Percentiles rank a stretch among this genome's conserved stretches.
These are phyloP conservation scores for Willisornis vidua DNA, from an alignment of 2,113 vertebrate species.

Conservation along the genomic window DNA sequence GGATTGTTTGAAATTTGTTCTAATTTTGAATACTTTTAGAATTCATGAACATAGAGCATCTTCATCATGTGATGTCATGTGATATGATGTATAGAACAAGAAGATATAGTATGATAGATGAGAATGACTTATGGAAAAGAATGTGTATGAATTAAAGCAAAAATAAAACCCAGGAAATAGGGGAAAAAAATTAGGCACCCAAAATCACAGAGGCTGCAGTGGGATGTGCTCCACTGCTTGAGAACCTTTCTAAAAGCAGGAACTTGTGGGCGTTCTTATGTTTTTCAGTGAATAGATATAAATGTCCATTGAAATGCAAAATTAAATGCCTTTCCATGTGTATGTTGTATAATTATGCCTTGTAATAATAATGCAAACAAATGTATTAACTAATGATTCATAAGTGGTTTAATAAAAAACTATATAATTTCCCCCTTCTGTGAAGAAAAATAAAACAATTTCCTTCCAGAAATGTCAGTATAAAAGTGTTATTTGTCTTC, in stretches of 20 bases:
- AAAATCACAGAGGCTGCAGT: neutral
- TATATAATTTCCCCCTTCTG: neutral
- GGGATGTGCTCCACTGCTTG: neutral
- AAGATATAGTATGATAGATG: neutral
- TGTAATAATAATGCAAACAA: neutral
- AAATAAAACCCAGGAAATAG: neutral
- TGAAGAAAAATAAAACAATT: neutral
- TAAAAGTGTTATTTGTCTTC: neutral
- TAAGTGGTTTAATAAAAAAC: neutral
- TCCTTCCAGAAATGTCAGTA: neutral
- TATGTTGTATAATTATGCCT: neutral
- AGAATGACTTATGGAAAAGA: neutral
- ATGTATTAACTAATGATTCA: neutral
- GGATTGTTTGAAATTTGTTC: neutral
- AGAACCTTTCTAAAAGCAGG: neutral
- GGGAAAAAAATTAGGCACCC: neutral
- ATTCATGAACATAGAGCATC: constrained; percentile 14
- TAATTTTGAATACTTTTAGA: constrained; percentile 40
- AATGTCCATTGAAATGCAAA: constrained; percentile 2
- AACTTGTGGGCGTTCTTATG: neutral
- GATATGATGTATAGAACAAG: neutral
- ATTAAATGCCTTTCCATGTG: neutral
- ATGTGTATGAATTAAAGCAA: neutral
- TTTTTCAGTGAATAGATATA: constrained; percentile 16
- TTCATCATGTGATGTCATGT: neutral